Percentiles rank a stretch among this genome's conserved stretches.
These are phyloP conservation scores for Mormoops blainvillei DNA, from an alignment of 2,113 vertebrate species.

Conservation along the genomic window DNA sequence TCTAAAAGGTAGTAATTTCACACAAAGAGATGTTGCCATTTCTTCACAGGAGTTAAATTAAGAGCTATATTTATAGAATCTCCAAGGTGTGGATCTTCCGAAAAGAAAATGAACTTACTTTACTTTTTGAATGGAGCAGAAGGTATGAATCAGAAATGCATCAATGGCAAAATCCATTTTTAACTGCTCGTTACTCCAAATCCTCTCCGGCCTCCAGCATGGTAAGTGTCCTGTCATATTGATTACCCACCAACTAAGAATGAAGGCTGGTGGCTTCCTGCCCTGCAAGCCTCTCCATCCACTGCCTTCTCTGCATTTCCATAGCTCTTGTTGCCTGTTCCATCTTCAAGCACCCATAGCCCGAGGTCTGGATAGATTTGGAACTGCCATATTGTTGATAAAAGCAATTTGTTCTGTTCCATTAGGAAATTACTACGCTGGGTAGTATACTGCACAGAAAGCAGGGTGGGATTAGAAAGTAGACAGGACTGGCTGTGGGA, in stretches of 20 bases:
- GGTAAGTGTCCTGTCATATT: neutral
- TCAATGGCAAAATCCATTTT: slow-evolving; percentile 56
- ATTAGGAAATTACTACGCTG: neutral
- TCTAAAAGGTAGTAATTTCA: slow-evolving; percentile 60
- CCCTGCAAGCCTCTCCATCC: neutral
- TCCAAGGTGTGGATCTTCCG: slow-evolving; percentile 48
- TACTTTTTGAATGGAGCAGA: slow-evolving; percentile 9
- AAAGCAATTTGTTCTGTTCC: neutral
- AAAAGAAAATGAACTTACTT: slow-evolving; percentile 63
- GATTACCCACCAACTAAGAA: neutral
- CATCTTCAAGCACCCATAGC: neutral
- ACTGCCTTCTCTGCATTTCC: neutral
- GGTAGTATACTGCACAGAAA: neutral
- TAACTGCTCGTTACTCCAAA: slow-evolving; percentile 29
- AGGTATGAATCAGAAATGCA: slow-evolving; percentile 58
- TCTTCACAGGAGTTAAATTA: slow-evolving; percentile 51
- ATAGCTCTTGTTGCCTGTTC: neutral
- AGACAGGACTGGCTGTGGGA: neutral
- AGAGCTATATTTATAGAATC: slow-evolving; percentile 60
- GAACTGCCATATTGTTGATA: neutral
- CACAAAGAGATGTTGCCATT: slow-evolving; percentile 49
- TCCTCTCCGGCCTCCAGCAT: neutral
- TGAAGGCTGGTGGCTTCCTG: neutral
- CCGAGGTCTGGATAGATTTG: neutral
- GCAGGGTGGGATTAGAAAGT: neutral